These are phyloP conservation scores for Caerostris extrusa DNA, from an alignment of 1,140 invertebrate genomes.

Conservation along the genomic window DNA sequence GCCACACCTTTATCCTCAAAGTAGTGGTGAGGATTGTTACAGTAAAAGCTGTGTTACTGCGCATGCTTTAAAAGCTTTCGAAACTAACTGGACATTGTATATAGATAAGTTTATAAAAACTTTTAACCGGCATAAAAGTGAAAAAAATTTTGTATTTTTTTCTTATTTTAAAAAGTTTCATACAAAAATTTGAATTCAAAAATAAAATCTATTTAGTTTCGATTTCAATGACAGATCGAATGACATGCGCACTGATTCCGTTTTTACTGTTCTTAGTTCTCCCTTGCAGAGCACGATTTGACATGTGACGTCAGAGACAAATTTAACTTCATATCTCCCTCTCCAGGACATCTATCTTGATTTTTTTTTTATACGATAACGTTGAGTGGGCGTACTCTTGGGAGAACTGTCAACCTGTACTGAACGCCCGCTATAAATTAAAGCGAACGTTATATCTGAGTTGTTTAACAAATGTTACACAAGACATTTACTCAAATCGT, in stretches of 20 bases:
- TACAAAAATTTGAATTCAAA: too few relatives aligned
- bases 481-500: too few relatives aligned
- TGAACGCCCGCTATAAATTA: background rate
- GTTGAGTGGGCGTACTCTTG: slow-evolving; percentile 35
- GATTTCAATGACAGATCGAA: background rate
- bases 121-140: too few relatives aligned
- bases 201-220: too few relatives aligned
- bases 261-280: background rate
- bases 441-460: background rate
- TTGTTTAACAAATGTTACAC: too few relatives aligned
- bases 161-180: too few relatives aligned
- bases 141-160: too few relatives aligned
- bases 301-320: slow-evolving; percentile 59
- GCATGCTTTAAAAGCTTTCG: background rate
- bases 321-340: slow-evolving; percentile 45
- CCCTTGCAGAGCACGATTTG: background rate
- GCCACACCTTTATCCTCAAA: background rate
- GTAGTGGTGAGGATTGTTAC: background rate
- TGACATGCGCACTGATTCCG: background rate
- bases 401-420: slow-evolving; percentile 40
- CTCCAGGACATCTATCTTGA: slow-evolving; percentile 42
- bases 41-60: background rate
- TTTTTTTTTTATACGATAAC: background rate
- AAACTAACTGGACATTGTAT: background rate
- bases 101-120: too few relatives aligned